Conservation (phyloP, 2,888 invertebrate species). For the Tyria jacobaeae region DNA sequence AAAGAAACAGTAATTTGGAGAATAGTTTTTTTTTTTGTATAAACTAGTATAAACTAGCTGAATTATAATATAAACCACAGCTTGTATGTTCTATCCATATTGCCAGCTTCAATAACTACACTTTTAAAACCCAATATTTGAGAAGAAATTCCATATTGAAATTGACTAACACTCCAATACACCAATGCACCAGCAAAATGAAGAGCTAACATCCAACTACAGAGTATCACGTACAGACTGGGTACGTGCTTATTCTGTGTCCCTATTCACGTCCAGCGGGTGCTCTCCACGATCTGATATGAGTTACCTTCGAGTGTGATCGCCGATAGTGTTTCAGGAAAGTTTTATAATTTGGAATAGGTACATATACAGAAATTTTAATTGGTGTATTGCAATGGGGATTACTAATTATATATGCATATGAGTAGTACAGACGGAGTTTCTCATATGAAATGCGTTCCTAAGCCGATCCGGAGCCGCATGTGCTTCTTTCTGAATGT, state of each 20-base stretch:
- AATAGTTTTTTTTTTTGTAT: too few species aligned
- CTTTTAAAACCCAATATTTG: neutral
- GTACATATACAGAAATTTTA: slow-evolving; percentile 43
- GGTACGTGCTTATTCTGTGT: slow-evolving; percentile 34
- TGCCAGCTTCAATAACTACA: neutral
- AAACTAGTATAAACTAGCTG: too few species aligned
- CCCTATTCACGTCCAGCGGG: slow-evolving; percentile 20
- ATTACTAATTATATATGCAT: slow-evolving; percentile 9
- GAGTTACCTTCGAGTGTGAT: slow-evolving; percentile 36
- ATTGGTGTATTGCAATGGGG: slow-evolving; percentile 40
- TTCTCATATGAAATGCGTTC: neutral
- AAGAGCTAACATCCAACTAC: slow-evolving; percentile 3
- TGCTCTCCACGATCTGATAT: slow-evolving; percentile 40
- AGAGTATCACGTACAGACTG: slow-evolving; percentile 27
- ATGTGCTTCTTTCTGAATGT: too few species aligned
- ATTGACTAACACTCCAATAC: slow-evolving; percentile 20
- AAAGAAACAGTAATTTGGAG: too few species aligned
- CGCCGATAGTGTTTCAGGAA: slow-evolving; percentile 39
- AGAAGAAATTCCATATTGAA: neutral
- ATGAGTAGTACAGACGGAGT: neutral
- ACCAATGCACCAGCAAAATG: slow-evolving; percentile 14
- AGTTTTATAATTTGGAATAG: slow-evolving; percentile 38
- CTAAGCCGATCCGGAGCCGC: too few species aligned
- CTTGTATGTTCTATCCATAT: too few species aligned
- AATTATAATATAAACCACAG: too few species aligned